Evolutionary conservation across 2,113 vertebrate species (phyloP).

Genomic region (Leptobrachium leishanense): DNA sequence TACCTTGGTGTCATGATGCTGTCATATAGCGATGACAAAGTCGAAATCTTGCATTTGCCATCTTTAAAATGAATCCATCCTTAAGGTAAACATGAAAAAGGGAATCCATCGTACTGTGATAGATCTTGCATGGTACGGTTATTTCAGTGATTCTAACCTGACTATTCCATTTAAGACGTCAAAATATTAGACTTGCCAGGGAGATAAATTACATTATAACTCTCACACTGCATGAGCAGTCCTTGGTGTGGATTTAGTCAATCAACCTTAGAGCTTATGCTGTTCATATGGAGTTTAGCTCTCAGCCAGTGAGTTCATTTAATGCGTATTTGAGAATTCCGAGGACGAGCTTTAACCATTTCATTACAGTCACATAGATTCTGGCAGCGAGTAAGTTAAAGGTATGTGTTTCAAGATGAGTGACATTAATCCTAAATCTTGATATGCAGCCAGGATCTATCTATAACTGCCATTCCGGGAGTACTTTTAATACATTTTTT

Average conservation of each 20-base stretch:
- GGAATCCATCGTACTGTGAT: not conserved
- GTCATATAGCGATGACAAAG: no score
- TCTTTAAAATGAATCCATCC: not conserved
- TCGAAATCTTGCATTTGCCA: no score
- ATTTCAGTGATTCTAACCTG: not conserved
- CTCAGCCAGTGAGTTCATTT: not conserved
- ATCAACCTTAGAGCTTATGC: conserved; percentile 4
- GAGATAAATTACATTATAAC: not conserved
- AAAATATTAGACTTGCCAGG: not conserved
- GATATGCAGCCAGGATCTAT: not conserved
- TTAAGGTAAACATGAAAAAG: not conserved
- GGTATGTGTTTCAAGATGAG: not conserved
- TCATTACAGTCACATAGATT: not conserved
- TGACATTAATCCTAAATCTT: not conserved
- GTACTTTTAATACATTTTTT: not conserved
- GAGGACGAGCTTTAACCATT: not conserved
- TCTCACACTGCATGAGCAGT: conserved; percentile 1
- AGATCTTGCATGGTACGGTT: conserved; percentile 5
- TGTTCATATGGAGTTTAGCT: not conserved
- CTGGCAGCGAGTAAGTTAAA: not conserved
- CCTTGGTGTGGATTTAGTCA: not conserved
- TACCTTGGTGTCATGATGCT: no score
- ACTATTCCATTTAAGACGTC: not conserved
- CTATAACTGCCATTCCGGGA: not conserved
- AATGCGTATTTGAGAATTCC: not conserved